Base-by-base conservation (phyloP, 2,888 invertebrate species). In the Metallyticus violacea region DNA sequence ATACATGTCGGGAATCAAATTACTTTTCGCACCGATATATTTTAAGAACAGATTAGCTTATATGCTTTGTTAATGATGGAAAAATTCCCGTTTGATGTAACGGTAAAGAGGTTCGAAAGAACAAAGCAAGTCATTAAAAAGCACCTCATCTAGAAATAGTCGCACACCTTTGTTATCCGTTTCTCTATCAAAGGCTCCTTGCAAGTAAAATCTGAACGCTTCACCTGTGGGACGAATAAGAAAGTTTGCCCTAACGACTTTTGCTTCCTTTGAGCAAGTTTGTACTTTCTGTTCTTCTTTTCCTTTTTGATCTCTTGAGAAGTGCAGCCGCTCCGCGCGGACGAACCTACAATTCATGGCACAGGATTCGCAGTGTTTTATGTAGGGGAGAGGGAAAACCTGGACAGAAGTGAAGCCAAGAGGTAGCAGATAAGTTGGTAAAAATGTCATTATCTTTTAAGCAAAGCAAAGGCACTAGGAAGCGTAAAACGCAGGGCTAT, bases 201-300 rank as follows among this genome's bases (percentile, higher is more conserved):
- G 40, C 40, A 9, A 62, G 40, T 62, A 62, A 62, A 15, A 62
- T 62, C 40, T 62, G 15, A 62, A 62, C 15, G 9, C 40, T 62
- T 62, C 40, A 62, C 40, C 40, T 62, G 40, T 62, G 40, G 40
- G 40, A 62, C 40, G 40, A 62, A 62, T 15, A 22, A 22, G 15
- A 15, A 62, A 62, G 40, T 62, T 62, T 62, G 9, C 40, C 40
- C 22, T 62, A 62, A 62, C 40, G 40, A 62, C 40, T 62, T 62
- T 62, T 62, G 3, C 40, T 62, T 4, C 40, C 40, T 62, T 62
- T 62, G 40, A 62, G 40, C 26, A 40, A 82, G 0, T 22, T 82
- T 40, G 40, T 76, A 82, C 26, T 26, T 82, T 82, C 22, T n/a
- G 82, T 15, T 27, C 82, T 82, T 82, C 82, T 82, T 82, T 76